Evolutionary conservation across 1,140 invertebrate species (phyloP), one percentile per base, ranked within the genome.

Genomic region (Aphidius gifuensis): DNA sequence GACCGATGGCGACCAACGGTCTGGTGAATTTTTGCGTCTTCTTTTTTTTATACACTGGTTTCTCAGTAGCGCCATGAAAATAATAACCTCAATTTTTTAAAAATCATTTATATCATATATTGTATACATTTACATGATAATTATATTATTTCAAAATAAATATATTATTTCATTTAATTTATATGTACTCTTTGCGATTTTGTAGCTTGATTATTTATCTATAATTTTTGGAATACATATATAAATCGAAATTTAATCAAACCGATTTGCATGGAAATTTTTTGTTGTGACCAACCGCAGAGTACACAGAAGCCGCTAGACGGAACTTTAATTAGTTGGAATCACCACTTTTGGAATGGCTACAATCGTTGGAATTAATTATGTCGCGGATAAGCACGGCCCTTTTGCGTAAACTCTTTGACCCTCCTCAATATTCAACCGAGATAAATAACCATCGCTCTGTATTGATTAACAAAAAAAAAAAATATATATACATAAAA

Each of bases 331-430:
- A 80, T 79, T 80, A 79, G 78, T 75, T 73, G 71, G 70, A 77
- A 78, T 76, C 74, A 74, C 72, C 73, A 70, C 69, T 62, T 56
- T 64, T 69, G 64, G 69, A 62, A 50, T 68, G 71, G 72, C 71
- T 74, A 77, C 71, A 75, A 79, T 79, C 76, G 73, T 71, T 72
- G 66, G 72, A 76, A 78, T 78, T 79, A 76, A 80, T 76, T 77
- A 80, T 75, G 71, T 75, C 71, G 64, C 69, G 73, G 75, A 80
- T 79, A 80, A 76, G 71, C 55, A 70, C 21, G 72, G 69, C 66
- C 69, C 67, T 69, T 68, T 63, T 64, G 66, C 69, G 67, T 66
- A 70, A 32, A 32, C 66, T 70, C 67, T 69, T 68, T 68, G 56
- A 58, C 56, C 56, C 58, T 57, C 60, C 48, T 55, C 61, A 61